Evolutionary conservation across 2,888 invertebrate species (phyloP), one percentile per base, ranked within the genome.

Genomic region (Baccha elongata): DNA sequence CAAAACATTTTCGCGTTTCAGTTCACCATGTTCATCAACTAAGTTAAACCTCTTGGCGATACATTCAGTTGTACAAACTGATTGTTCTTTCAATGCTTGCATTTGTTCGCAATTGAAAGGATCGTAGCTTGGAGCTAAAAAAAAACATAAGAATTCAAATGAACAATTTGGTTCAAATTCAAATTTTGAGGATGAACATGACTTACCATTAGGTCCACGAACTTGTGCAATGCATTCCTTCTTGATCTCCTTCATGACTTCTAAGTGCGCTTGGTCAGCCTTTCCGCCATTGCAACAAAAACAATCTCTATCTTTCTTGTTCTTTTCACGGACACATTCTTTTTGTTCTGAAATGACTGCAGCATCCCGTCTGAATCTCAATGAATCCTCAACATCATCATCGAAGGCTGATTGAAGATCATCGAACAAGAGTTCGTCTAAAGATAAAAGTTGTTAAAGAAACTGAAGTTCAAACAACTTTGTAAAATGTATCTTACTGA

Each of bases 341-440:
- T 85, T 85, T 6, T 58, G 64, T 10, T 71, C 80, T 7, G 50
- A 11, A 2, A 29, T 69, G 6, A 29, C 75, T 6, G 84, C 86
- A 48, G 72, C 21, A 42, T 86, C 83, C 32, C 86, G 85, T 26
- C 75, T 80, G 5, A 60, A 44, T 13, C 87, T 75, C 1, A 67
- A 7, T 0, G 71, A 5, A 5, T 65, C 64, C 7, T 84, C 84
- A n/a, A 84, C 37, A 0, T 60, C 53, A 17, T 85, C 79, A 23
- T 85, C 80, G 7, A 81, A 75, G 13, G 83, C 76, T 11, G 64
- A 29, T 11, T 79, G 84, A 15, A 86, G 50, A 65, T 86, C 86
- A 7, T 86, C 81, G n/a, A 86, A 84, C 10, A 87, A 58, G 23
- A 85, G 68, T 80, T 87, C 86, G 85, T 87, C 87, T 87, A 52